Base-by-base conservation (phyloP, 2,113 vertebrate genomes). In the Lutjanus erythropterus region DNA sequence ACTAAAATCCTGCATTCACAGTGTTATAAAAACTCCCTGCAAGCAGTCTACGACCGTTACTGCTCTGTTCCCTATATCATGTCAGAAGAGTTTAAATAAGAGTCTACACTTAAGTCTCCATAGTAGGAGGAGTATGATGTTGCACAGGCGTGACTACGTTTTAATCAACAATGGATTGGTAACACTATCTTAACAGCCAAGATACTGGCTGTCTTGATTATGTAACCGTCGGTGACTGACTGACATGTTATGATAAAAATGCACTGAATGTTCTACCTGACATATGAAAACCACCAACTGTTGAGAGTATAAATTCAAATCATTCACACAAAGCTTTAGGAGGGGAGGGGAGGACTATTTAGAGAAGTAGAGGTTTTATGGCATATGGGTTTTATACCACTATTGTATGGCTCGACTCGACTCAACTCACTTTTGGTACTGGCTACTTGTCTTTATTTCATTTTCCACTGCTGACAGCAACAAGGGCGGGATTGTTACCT, bases 171-270 rank as follows among this genome's bases (percentile, higher is more conserved):
- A 47, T 80, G 55, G 33, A 88, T 85, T 88, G 82, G 69, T 71
- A 80, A 81, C 75, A 85, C 71, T 80, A 90, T 94, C 88, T 92
- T 55, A 80, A 81, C 84, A 72, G 66, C 59, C 84, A 88, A 69
- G 52, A 69, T 66, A 53, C 88, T 79, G 85, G 49, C 49, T 44
- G 65, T 44, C 49, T 71, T 69, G 88, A 92, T 91, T 92, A 88
- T 68, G 50, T 76, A 93, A 92, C 85, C 2, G 89, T 64, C 86
- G 55, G 60, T 21, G 77, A 69, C 37, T 82, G 82, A 75, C 68
- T 80, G 75, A 89, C 60, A 35, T 55, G 72, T 47, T 31, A 68
- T 71, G 80, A 88, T 84, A 75, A 80, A 90, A 89, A 77, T 37
- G 55, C 18, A 70, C 59, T 19, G 44, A 9, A 37, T 78, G 56